Evolutionary conservation across 2,888 invertebrate genomes (phyloP).

Genomic region (Acronicta aceris): DNA sequence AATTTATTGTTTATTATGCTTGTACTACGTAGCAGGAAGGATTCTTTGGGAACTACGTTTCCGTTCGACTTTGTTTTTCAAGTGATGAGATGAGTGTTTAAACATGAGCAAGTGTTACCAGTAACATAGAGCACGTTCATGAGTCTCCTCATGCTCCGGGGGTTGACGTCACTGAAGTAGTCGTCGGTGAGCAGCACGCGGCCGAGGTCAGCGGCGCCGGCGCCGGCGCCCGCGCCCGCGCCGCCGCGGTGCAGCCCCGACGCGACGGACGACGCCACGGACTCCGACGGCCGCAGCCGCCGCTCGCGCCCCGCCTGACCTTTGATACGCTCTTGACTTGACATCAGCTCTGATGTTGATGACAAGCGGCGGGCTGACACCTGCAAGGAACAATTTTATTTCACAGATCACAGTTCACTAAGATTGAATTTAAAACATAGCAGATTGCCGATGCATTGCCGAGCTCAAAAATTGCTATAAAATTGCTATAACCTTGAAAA

Average conservation of each 20-base stretch:
- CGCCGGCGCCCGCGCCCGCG: slow-evolving; percentile 70
- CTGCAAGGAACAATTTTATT: slow-evolving; percentile 62
- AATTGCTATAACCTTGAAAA: too few relatives aligned
- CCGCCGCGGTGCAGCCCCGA: slow-evolving; percentile 94
- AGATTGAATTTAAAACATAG: too few relatives aligned
- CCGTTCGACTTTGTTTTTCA: too few relatives aligned
- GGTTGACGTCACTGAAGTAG: slow-evolving; percentile 99
- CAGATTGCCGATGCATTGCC: too few relatives aligned
- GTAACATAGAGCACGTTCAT: slow-evolving; percentile 99
- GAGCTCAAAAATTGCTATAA: too few relatives aligned
- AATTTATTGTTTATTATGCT: not conserved
- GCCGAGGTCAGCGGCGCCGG: slow-evolving; percentile 91
- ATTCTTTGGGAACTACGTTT: too few relatives aligned
- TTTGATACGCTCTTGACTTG: slow-evolving; percentile 94
- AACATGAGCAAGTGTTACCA: slow-evolving; percentile 84
- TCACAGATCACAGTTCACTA: too few relatives aligned
- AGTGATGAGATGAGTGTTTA: not conserved
- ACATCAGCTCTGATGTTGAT: slow-evolving; percentile 94
- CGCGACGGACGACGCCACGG: slow-evolving; percentile 96
- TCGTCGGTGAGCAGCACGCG: slow-evolving; percentile 98
- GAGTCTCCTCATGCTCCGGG: slow-evolving; percentile 97
- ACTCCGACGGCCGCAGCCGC: slow-evolving; percentile 95
- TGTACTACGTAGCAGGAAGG: too few relatives aligned
- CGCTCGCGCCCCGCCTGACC: slow-evolving; percentile 88
- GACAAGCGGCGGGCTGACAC: slow-evolving; percentile 94